Evolutionary conservation across 2,888 invertebrate species (phyloP).

Genomic region (Argyra leucocephala): DNA sequence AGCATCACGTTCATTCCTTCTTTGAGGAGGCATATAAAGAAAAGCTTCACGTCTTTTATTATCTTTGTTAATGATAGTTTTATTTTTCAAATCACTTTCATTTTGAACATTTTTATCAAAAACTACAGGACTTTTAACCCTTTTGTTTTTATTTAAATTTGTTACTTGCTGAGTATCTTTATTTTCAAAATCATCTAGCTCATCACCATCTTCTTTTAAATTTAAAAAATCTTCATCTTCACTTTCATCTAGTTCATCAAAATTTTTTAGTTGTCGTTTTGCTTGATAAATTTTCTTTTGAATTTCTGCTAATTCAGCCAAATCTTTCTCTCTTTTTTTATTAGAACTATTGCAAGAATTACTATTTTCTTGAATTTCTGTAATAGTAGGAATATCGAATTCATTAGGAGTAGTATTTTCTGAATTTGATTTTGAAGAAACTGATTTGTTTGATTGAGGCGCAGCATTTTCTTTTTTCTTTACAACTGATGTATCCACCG

Average conservation of each 20-base stretch:
- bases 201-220: slow-evolving; percentile 55
- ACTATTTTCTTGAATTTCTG: slow-evolving; percentile 35
- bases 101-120: slow-evolving; percentile 34
- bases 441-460: slow-evolving; percentile 17
- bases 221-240: slow-evolving; percentile 59
- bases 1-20: neutral
- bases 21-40: neutral
- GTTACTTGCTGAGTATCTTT: slow-evolving; percentile 24
- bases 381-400: slow-evolving; percentile 46
- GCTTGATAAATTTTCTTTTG: slow-evolving; percentile 55
- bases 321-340: slow-evolving; percentile 36
- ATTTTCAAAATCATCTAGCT: slow-evolving; percentile 28
- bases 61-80: slow-evolving; percentile 17
- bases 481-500: slow-evolving; percentile 29
- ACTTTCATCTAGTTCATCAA: slow-evolving; percentile 43
- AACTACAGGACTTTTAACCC: slow-evolving; percentile 37
- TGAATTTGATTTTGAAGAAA: slow-evolving; percentile 31
- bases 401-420: slow-evolving; percentile 39
- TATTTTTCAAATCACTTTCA: slow-evolving; percentile 30
- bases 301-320: slow-evolving; percentile 48
- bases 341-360: slow-evolving; percentile 7
- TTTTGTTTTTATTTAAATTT: slow-evolving; percentile 21
- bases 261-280: slow-evolving; percentile 46
- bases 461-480: slow-evolving; percentile 30
- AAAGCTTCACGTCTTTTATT: neutral